Conservation (phyloP, 2,797 vertebrate genomes). For the Esox lucius region DNA sequence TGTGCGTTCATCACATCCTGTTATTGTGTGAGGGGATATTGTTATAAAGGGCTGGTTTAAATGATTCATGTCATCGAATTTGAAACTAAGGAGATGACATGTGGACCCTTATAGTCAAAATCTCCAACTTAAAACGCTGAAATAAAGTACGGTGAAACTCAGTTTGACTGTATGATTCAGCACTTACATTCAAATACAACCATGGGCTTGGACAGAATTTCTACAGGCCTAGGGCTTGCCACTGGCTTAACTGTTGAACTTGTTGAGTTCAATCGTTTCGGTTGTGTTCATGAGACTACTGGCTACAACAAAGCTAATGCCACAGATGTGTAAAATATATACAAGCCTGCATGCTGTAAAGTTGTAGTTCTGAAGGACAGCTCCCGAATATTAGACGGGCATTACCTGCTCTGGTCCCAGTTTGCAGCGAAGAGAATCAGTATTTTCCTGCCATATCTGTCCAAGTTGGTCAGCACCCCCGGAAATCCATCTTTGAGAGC, state of each 20-base stretch:
- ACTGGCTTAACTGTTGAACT: neutral
- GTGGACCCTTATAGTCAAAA: neutral
- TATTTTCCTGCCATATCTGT: conserved; percentile 96
- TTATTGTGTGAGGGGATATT: neutral
- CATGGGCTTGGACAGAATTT: neutral
- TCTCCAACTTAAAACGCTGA: neutral
- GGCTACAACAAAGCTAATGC: neutral
- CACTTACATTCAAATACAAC: neutral
- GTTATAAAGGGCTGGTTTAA: neutral
- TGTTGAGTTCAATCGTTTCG: neutral
- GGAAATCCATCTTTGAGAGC: conserved; percentile 97
- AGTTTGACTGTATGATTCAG: conserved; percentile 6
- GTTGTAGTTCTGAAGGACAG: conserved; percentile 48
- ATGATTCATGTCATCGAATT: neutral
- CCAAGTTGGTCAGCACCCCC: conserved; percentile 92
- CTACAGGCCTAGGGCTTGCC: neutral
- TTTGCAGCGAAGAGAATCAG: conserved; percentile 96
- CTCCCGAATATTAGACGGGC: conserved; percentile 13
- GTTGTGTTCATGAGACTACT: neutral
- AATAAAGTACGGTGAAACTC: neutral
- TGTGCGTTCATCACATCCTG: neutral
- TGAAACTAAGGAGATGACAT: neutral
- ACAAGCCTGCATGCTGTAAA: neutral
- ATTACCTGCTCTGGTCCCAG: conserved; percentile 99
- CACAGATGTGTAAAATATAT: neutral